Base-by-base conservation (phyloP, 2,113 vertebrate genomes). In the Columba janthina region DNA sequence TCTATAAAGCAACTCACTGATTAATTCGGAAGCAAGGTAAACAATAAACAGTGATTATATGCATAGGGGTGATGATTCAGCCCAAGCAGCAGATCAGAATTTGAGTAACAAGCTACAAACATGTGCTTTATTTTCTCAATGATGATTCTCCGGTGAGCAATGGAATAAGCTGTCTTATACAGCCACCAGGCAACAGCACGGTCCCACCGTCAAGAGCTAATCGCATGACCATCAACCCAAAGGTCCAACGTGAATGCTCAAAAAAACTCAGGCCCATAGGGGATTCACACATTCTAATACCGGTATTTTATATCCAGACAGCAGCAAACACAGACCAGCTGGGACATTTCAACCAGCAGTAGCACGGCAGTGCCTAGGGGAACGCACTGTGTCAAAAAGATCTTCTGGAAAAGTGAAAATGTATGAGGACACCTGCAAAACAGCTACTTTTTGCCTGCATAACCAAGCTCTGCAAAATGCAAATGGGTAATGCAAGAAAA, bases 31-130 rank as follows among this genome's bases (percentile, higher is more conserved):
- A 95, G 75, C 93, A 90, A 95, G 73, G 94, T 96, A 96, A 96
- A 97, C 83, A 96, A 94, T 87, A 94, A 95, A 96, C 88, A 94
- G 76, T 81, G 88, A 90, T 95, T 77, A 89, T 96, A 83, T 81
- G 90, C 94, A 96, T 36, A 16, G 79, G 76, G 88, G n/a, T 89
- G 92, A 72, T 88, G 95, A 97, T 92, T 97, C 92, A 95, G 95
- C 76, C 92, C 34, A 87, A 95, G 94, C 5, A 95, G 92, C 76
- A 64, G 72, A 91, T 60, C 88, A 90, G 93, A 53, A 18, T 71
- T 96, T 86, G 82, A 94, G 90, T 71, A 96, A 92, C 88, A 90
- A 79, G 85, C 80, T 92, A 79, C 90, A 90, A 87, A 86, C 92
- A 84, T 71, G 90, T 38, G 73, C 40, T 97, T 92, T 53, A 61